Conservation (phyloP, 1,140 invertebrate genomes). For the Drosophila chauvacae region DNA sequence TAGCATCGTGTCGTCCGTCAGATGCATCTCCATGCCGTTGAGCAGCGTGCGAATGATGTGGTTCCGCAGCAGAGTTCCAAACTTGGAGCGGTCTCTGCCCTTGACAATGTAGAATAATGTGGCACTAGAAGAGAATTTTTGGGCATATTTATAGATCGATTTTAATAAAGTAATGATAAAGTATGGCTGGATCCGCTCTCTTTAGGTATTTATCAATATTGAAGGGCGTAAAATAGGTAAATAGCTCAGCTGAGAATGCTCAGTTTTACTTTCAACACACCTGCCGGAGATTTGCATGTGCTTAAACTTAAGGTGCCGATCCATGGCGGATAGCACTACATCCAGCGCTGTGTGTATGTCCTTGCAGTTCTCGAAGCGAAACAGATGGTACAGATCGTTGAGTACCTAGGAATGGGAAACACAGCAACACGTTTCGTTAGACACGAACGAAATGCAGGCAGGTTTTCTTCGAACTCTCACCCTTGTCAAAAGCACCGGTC, state of each 20-base stretch:
- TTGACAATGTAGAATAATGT: constrained; percentile 98
- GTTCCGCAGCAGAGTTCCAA: constrained; percentile 89
- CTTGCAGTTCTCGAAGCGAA: constrained; percentile 91
- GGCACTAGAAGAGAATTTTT: constrained; percentile 88
- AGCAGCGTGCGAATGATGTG: constrained; percentile 92
- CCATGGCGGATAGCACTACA: constrained; percentile 94
- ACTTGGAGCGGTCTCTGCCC: constrained; percentile 89
- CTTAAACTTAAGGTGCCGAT: constrained; percentile 91
- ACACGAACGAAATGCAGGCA: background rate
- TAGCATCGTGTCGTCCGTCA: constrained; percentile 95
- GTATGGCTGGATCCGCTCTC: too few species aligned
- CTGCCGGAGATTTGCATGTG: constrained; percentile 97
- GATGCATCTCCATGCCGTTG: constrained; percentile 94
- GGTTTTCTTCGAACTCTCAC: constrained; percentile 33
- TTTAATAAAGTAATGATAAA: background rate
- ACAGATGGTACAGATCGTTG: constrained; percentile 96
- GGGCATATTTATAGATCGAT: background rate
- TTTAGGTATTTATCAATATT: too few species aligned
- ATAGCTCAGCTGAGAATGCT: background rate
- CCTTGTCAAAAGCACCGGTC: constrained; percentile 91
- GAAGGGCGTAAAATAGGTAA: too few species aligned
- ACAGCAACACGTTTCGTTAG: background rate
- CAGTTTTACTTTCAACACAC: constrained; percentile 83
- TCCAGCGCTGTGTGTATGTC: constrained; percentile 90
- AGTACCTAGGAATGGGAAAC: constrained; percentile 87